Evolutionary conservation across 1,140 invertebrate species (phyloP).

Genomic region (Micrasema minimum): DNA sequence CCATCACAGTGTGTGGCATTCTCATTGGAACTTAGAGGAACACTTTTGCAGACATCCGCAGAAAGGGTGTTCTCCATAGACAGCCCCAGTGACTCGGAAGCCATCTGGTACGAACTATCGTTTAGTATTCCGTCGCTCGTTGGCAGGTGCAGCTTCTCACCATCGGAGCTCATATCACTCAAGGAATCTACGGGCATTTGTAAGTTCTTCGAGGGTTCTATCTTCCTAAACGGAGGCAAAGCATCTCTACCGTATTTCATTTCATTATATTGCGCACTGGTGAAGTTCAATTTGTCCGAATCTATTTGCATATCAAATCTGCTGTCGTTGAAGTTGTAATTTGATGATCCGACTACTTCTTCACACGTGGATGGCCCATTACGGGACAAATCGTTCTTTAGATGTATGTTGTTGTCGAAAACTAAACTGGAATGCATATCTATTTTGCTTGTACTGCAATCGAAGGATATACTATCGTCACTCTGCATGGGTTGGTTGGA

Average conservation of each 20-base stretch:
- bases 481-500: constrained; percentile 31
- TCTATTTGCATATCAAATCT: constrained; percentile 50
- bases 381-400: constrained; percentile 32
- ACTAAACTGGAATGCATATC: constrained; percentile 41
- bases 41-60: constrained; percentile 5
- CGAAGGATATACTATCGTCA: constrained; percentile 39
- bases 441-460: constrained; percentile 44
- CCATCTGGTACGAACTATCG: constrained; percentile 41
- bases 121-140: constrained; percentile 37
- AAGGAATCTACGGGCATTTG: constrained; percentile 42
- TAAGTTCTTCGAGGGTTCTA: constrained; percentile 46
- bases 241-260: constrained; percentile 48
- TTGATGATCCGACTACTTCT: constrained; percentile 20
- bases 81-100: constrained; percentile 45
- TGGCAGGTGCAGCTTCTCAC: constrained; percentile 44
- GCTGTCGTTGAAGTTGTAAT: constrained; percentile 45
- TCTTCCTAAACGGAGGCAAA: constrained; percentile 50
- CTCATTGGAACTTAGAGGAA: constrained; percentile 36
- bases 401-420: constrained; percentile 33
- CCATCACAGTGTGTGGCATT: constrained; percentile 30
- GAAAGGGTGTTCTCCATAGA: constrained; percentile 35
- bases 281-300: constrained; percentile 48
- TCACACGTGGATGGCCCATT: constrained; percentile 24
- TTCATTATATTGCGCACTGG: constrained; percentile 43
- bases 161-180: constrained; percentile 43